phyloP scores from a whole-genome alignment of 2,888 invertebrate species.

The Agrotis exclamationis region DNA sequence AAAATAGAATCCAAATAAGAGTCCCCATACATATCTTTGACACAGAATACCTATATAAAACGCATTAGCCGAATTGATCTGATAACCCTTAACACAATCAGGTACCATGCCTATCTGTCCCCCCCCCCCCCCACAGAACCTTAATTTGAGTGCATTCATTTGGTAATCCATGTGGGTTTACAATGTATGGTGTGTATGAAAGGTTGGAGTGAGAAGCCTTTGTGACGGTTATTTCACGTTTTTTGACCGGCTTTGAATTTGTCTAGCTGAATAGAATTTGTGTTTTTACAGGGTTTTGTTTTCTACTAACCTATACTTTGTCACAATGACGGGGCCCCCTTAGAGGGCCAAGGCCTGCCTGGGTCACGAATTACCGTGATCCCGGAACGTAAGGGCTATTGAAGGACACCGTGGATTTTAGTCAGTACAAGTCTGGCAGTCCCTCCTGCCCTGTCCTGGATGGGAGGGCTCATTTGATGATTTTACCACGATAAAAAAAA shows the following conservation, averaged over 20 bases:
- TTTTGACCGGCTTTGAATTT: not conserved
- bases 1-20: constrained; percentile 7
- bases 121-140: not conserved
- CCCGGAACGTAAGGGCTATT: no score
- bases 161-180: not conserved
- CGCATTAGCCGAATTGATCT: constrained; percentile 61
- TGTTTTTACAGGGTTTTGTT: no score
- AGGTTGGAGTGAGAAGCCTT: not conserved
- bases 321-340: no score
- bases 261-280: not conserved
- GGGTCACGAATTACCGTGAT: no score
- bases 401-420: no score
- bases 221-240: not conserved
- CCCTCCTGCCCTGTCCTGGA: no score
- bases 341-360: no score
- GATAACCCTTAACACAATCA: constrained; percentile 52
- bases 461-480: no score
- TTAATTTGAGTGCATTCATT: constrained; percentile 65
- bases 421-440: no score
- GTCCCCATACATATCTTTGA: not conserved
- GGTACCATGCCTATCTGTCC: not conserved
- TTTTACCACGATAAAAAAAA: no score
- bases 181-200: not conserved
- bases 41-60: constrained; percentile 22
- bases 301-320: no score